Percentiles rank a stretch among this genome's conserved stretches.
Evolutionary conservation across 2,888 invertebrate genomes (phyloP).

Genomic region (Phrixothrix hirtus): DNA sequence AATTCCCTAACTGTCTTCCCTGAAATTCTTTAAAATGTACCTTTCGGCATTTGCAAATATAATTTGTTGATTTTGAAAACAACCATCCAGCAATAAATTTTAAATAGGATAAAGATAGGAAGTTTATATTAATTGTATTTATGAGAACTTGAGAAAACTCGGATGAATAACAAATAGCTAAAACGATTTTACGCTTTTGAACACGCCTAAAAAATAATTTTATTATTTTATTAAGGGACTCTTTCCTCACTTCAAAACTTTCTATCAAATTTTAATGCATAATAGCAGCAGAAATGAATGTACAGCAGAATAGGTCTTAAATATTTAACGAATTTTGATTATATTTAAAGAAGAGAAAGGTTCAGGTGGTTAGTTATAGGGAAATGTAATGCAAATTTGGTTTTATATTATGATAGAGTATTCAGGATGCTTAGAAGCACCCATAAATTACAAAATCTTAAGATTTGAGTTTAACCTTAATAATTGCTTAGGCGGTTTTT

Average conservation of each 20-base stretch:
- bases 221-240: slow-evolving; percentile 32
- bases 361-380: slow-evolving; percentile 18
- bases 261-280: slow-evolving; percentile 31
- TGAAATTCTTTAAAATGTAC: background rate
- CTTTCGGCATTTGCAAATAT: slow-evolving; percentile 6
- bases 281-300: slow-evolving; percentile 26
- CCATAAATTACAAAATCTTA: background rate
- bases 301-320: slow-evolving; percentile 30
- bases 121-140: slow-evolving; percentile 28
- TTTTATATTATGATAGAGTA: slow-evolving; percentile 2
- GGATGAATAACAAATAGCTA: slow-evolving; percentile 29
- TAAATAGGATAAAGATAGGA: slow-evolving; percentile 27
- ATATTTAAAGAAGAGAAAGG: slow-evolving; percentile 26
- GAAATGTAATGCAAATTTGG: slow-evolving; percentile 15
- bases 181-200: slow-evolving; percentile 33
- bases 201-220: slow-evolving; percentile 33
- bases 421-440: slow-evolving; percentile 1
- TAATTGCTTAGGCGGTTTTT: no score
- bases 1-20: background rate
- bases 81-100: slow-evolving; percentile 15
- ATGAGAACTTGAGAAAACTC: slow-evolving; percentile 24
- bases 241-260: slow-evolving; percentile 25
- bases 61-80: slow-evolving; percentile 7
- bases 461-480: no score
- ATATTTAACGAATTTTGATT: slow-evolving; percentile 31